Base-by-base conservation (phyloP, 1,140 invertebrate genomes). In the Drosophila rufa region DNA sequence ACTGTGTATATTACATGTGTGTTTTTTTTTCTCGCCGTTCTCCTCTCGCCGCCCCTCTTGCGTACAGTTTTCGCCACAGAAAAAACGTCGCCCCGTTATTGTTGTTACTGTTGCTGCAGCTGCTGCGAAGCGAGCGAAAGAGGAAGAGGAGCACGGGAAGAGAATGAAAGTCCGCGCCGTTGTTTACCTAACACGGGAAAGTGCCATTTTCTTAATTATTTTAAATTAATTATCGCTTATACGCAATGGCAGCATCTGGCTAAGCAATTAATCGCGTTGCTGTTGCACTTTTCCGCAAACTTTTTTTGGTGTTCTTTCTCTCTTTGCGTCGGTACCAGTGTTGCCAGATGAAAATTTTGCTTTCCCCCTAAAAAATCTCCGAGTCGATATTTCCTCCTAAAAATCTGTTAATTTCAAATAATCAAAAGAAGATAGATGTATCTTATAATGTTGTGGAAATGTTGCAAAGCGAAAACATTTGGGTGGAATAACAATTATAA, bases 211-310 rank as follows among this genome's bases (percentile, higher is more conserved):
- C 66, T 40, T 22, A 55, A 11, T 55, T 55, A 38, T 40, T 40
- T 55, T 11, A 22, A 66, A 36, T 17, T 22, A 57, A 60, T 70
- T 78, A 64, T 74, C 71, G 73, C 56, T 62, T 60, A 22, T 55
- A 50, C 53, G 76, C 85, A 55, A 84, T 78, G 70, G 80, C 83
- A 77, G 77, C 84, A 58, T 69, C 27, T 48, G 60, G 59, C 47
- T 65, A 69, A 75, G 65, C 64, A 56, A 64, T 74, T 65, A 75
- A 75, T 50, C 17, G 50, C 17, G 17, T 53, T 55, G 53, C 53
- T 77, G 65, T 71, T 87, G 85, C 84, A 87, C 85, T 89, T 89
- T 87, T 87, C 83, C 84, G 80, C 83, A 87, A 87, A 80, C 68
- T 83, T 87, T 83, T 87, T 86, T 84, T 76, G 69, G 62, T 80